Evolutionary conservation across 1,140 invertebrate species (phyloP), one percentile per base, ranked within the genome.

Genomic region (Latrodectus geometricus): DNA sequence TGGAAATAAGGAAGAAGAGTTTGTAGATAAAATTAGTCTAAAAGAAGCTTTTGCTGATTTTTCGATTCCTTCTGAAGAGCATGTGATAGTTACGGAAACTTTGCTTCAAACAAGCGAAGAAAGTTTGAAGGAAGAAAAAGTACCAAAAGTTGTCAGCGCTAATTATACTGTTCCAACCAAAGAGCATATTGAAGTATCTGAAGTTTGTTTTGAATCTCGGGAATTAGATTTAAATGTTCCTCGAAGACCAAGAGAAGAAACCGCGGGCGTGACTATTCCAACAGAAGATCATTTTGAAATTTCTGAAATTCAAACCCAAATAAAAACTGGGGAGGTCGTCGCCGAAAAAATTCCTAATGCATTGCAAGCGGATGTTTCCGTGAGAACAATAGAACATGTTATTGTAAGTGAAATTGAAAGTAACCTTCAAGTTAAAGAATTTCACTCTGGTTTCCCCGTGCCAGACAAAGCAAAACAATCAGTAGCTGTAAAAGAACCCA

Each of bases 201-300:
- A 87, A 74, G 20, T 52, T 23, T 20, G 69, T 12, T 11, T 21
- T 35, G 20, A 78, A 66, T 14, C 35, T 23, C 9, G 52, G n/a
- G 61, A 78, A n/a, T 9, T 11, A 9, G 66, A 78, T 1, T 20
- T 68, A 52, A 75, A n/a, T 8, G 8, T 75, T 52, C 49, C 17
- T 7, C 15, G n/a, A 75, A 56, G 20, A 80, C 88, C 88, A 20
- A n/a, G 35, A 54, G 49, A 66, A 49, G 68, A 83, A 8, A 76
- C 66, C 20, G 77, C 86, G 50, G 84, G 82, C 69, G 88, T 70
- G 20, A 82, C 52, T n/a, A 21, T 89, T 74, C 82, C 88, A 9
- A 85, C 80, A 49, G 70, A 61, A 78, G 88, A 88, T 17, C 88
- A 88, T 54, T 66, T 89, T 61, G 21, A 85, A 82, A 56, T 89